Evolutionary conservation across 2,888 invertebrate genomes (phyloP), one percentile per base, ranked within the genome.

Genomic region (Unio delphinus): DNA sequence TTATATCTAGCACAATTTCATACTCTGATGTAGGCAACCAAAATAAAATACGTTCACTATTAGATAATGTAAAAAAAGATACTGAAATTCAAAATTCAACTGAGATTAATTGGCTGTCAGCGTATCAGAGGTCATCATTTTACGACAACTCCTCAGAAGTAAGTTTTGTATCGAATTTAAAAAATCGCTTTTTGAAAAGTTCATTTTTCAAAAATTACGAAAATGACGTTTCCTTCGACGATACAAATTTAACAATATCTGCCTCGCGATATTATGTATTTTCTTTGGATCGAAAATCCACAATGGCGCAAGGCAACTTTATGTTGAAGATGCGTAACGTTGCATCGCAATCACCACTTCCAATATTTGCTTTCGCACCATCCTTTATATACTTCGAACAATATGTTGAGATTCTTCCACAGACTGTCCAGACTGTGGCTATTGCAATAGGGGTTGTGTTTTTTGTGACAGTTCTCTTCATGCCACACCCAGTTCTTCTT

Each of bases 201-300:
- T 26, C 34, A 11, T 61, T 26, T 6, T 66, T 69, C 28, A 26
- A 34, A 6, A 61, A 63, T 20, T 78, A 68, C 61, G 20, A 58
- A 30, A 72, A 76, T 54, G 75, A 78, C 55, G 68, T 78, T 54
- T 58, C 67, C 23, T 62, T 78, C 28, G 65, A 73, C 30, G 45
- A 63, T 1, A n/a, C 28, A 34, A 71, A 59, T 23, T 55, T 15
- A 15, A 61, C 34, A 45, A 76, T 76, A 8, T 55, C 61, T 11
- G 72, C 73, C 5, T 72, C 74, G 2, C 92, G 97, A 72, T 95
- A 96, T 86, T 91, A 96, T 62, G 94, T 97, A 65, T 96, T 96
- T 90, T 95, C 96, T 0, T 94, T 95, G 4, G 95, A 96, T 84
- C 95, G 97, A 60, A 95, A 94, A 66, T 95, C 96, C 66, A 96